Evolutionary conservation across 2,113 vertebrate species (phyloP).

Genomic region (Entelurus aequoreus): DNA sequence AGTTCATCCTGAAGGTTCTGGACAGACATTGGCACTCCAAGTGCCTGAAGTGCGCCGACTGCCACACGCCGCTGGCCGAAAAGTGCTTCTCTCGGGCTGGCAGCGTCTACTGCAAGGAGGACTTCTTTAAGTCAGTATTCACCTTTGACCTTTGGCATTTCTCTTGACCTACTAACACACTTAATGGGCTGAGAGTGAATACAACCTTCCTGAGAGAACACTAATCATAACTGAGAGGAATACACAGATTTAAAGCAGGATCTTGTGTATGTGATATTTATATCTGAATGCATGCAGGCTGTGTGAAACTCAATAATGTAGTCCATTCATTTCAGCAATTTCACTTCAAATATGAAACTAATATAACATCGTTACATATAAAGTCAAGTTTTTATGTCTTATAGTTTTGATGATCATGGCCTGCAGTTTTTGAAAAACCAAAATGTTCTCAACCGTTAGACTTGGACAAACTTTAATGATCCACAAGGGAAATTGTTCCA

Average conservation of each 20-base stretch:
- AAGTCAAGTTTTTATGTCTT: too few species aligned
- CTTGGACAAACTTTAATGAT: too few species aligned
- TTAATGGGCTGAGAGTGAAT: neutral
- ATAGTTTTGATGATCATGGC: too few species aligned
- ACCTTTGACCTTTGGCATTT: neutral
- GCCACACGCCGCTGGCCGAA: constrained; percentile 91
- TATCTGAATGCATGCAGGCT: too few species aligned
- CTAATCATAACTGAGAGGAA: neutral
- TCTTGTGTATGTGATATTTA: too few species aligned
- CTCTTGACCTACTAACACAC: neutral
- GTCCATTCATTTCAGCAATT: too few species aligned
- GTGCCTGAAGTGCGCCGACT: constrained; percentile 97
- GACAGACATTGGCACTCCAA: constrained; percentile 97
- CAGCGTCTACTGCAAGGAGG: constrained; percentile 97
- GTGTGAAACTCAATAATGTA: too few species aligned
- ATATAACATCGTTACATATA: too few species aligned
- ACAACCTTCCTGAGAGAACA: neutral
- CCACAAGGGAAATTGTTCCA: too few species aligned
- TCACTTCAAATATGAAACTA: too few species aligned
- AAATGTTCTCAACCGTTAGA: too few species aligned
- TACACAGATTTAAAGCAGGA: neutral
- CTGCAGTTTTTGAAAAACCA: too few species aligned
- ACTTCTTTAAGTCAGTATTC: constrained; percentile 94
- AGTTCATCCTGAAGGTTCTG: constrained; percentile 98
- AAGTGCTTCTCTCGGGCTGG: constrained; percentile 94